Conservation (phyloP, 2,113 vertebrate species). For the Lepisosteus oculatus region DNA sequence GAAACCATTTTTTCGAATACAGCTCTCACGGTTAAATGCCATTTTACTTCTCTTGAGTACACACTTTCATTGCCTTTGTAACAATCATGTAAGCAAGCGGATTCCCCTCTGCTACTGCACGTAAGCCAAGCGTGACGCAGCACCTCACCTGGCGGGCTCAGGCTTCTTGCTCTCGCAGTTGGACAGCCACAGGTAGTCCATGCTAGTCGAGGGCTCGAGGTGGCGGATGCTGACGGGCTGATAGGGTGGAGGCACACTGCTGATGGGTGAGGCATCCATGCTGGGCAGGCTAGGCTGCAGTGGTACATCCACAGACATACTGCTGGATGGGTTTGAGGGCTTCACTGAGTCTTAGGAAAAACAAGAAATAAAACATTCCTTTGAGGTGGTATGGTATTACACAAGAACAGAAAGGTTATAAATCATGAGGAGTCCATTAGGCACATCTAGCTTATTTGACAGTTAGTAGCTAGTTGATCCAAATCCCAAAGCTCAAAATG, state of each 20-base stretch:
- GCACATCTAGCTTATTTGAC: too few species aligned
- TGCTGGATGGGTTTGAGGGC: constrained; percentile 68
- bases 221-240: constrained; percentile 85
- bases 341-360: constrained; percentile 69
- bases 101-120: too few species aligned
- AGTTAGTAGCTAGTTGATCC: too few species aligned
- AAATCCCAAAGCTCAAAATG: too few species aligned
- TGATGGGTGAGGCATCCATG: constrained; percentile 60
- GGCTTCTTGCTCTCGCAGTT: constrained; percentile 98
- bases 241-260: constrained; percentile 80
- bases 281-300: constrained; percentile 61
- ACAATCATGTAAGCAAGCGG: too few species aligned
- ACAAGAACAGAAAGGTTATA: too few species aligned
- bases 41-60: too few species aligned
- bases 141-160: constrained; percentile 81
- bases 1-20: too few species aligned
- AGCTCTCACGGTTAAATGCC: too few species aligned
- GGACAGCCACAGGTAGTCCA: constrained; percentile 92
- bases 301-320: constrained; percentile 72
- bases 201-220: constrained; percentile 79
- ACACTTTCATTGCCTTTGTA: too few species aligned
- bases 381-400: neutral
- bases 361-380: neutral
- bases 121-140: too few species aligned
- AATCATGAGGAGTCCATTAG: too few species aligned